Base-by-base conservation (phyloP, 2,113 vertebrate genomes). In the Eulemur macaco region DNA sequence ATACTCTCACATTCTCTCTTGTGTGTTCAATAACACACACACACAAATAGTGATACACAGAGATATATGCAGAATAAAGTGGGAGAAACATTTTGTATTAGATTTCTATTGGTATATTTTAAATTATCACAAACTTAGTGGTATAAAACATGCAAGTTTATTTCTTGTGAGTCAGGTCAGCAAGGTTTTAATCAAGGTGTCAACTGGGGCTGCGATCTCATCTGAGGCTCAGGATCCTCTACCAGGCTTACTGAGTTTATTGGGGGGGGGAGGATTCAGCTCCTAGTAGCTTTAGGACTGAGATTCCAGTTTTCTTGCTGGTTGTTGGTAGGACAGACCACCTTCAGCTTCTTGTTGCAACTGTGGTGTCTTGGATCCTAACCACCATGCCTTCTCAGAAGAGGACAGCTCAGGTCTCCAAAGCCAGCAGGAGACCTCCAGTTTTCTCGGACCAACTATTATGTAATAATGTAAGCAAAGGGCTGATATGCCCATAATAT, bases 211-310 rank as follows among this genome's bases (percentile, higher is more conserved):
- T 56, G 12, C 42, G 42, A 8, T 69, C 21, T 82, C 34, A 52
- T 27, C 27, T 52, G 20, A 31, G 6, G 6, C 25, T 45, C 1
- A 14, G 27, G 27, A 74, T 17, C 7, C 27, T 76, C 45, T 29
- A 13, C 42, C 15, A 18, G 5, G 4, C 7, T 47, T 60, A 18
- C 13, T 66, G 18, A 17, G 6, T 3, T 13, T 42, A 8, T n/a
- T 64, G 11, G 29, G 1, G 13, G 31, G 1, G 29, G 1, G 13
- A 31, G 1, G 13, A 37, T 9, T 71, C 11, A 15, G 0, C 39
- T 68, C n/a, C n/a, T 20, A 29, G 1, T 2, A 50, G 5, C 29
- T 80, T 34, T 42, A 47, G 31, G 31, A 29, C 39, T 25, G 12
- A 18, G 3, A 4, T 45, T 8, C 3, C 8, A 3, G 15, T 58